Percentiles rank a stretch among this genome's conserved stretches.
phyloP scores from a whole-genome alignment of 1,140 invertebrate species.

The Diachasmimorpha longicaudata region DNA sequence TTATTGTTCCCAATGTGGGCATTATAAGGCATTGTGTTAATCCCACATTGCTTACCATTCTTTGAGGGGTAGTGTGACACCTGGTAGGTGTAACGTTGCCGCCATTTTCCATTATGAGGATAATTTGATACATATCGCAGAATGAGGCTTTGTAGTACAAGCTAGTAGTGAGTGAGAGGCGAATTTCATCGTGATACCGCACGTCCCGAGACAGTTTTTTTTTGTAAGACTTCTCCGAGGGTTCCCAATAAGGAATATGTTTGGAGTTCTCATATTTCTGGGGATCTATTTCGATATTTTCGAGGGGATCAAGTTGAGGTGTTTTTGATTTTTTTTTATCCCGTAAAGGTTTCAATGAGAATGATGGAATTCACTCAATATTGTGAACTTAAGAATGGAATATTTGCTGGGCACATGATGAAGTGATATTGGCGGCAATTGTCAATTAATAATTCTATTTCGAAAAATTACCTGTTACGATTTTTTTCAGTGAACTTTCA shows the following conservation, averaged over 20 bases:
- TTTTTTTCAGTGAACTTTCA: too few species aligned
- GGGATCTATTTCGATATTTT: not conserved
- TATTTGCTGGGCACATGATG: too few species aligned
- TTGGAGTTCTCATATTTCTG: not conserved
- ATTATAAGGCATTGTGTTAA: slow-evolving; percentile 58
- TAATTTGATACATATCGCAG: slow-evolving; percentile 64
- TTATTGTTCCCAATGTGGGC: slow-evolving; percentile 51
- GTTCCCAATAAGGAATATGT: not conserved
- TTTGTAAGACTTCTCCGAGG: not conserved
- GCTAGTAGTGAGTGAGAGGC: not conserved
- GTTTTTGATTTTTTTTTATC: not conserved
- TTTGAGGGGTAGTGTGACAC: slow-evolving; percentile 45
- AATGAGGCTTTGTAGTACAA: slow-evolving; percentile 22
- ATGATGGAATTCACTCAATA: too few species aligned
- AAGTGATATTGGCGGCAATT: too few species aligned
- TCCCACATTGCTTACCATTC: slow-evolving; percentile 38
- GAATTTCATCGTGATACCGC: slow-evolving; percentile 4
- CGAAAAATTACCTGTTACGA: too few species aligned
- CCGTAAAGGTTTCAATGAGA: too few species aligned
- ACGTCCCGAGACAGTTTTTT: not conserved
- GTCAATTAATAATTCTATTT: too few species aligned
- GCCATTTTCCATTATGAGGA: slow-evolving; percentile 62
- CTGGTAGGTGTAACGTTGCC: slow-evolving; percentile 63
- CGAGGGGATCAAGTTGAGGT: not conserved
- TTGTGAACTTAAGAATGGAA: too few species aligned